Evolutionary conservation across 1,140 invertebrate species (phyloP).

Genomic region (Habropoda laboriosa): DNA sequence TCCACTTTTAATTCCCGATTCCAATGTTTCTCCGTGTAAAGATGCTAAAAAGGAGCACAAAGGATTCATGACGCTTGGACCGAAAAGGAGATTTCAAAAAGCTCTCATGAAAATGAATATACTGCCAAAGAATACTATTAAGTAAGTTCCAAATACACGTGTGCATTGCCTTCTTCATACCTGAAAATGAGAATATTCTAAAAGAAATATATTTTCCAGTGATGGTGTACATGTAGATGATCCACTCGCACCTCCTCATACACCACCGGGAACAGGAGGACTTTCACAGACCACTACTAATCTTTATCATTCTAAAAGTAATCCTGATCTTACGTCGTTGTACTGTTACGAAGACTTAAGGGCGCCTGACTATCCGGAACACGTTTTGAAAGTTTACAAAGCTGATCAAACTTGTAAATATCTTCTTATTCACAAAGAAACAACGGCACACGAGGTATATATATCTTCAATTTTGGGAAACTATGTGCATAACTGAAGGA

Average conservation of each 20-base stretch:
- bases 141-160: slow-evolving; percentile 78
- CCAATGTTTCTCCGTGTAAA: slow-evolving; percentile 78
- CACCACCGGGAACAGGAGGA: slow-evolving; percentile 79
- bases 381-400: slow-evolving; percentile 98
- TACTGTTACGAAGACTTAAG: slow-evolving; percentile 88
- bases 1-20: slow-evolving; percentile 75
- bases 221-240: slow-evolving; percentile 85
- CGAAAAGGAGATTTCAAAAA: slow-evolving; percentile 92
- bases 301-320: slow-evolving; percentile 93
- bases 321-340: slow-evolving; percentile 93
- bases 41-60: slow-evolving; percentile 88
- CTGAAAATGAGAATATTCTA: neutral
- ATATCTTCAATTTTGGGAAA: slow-evolving; percentile 15
- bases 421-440: slow-evolving; percentile 98
- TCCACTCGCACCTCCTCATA: slow-evolving; percentile 79
- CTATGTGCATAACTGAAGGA: neutral
- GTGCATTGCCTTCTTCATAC: too few species aligned
- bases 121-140: slow-evolving; percentile 92
- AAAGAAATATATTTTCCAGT: slow-evolving; percentile 60
- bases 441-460: slow-evolving; percentile 93
- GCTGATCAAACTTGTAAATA: slow-evolving; percentile 99
- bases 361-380: slow-evolving; percentile 94
- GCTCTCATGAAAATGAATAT: slow-evolving; percentile 96
- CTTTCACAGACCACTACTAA: slow-evolving; percentile 77
- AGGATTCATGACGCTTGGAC: slow-evolving; percentile 94